These are phyloP conservation scores for Sarotherodon lohbergeri DNA, from an alignment of 2,113 vertebrate species.

Conservation along the genomic window DNA sequence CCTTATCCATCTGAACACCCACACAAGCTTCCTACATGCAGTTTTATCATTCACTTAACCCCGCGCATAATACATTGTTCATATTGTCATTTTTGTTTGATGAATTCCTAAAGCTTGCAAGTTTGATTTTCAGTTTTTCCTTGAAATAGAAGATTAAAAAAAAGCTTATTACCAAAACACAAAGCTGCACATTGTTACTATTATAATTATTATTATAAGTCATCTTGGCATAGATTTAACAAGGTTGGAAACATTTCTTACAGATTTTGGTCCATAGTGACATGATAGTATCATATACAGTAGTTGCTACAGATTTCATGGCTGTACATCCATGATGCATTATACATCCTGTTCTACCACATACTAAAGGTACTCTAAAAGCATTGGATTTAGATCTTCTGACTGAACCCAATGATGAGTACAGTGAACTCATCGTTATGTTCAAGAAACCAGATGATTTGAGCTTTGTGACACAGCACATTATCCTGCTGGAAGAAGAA, in stretches of 20 bases:
- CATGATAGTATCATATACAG: neutral
- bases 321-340: neutral
- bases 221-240: neutral
- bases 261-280: neutral
- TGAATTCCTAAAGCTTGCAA: neutral
- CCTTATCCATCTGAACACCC: neutral
- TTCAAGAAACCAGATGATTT: neutral
- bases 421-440: neutral
- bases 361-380: rapidly evolving
- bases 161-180: neutral
- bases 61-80: neutral
- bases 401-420: neutral
- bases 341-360: neutral
- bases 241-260: neutral
- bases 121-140: neutral
- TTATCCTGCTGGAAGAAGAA: neutral
- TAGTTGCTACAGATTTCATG: neutral
- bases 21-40: constrained; percentile 18
- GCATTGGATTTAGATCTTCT: neutral
- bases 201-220: neutral
- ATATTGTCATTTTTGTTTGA: neutral
- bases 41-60: constrained; percentile 16
- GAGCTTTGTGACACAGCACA: neutral
- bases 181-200: neutral
- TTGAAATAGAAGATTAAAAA: neutral